phyloP scores from a whole-genome alignment of 2,797 vertebrate species.

The Tenualosa thibaudeaui region DNA sequence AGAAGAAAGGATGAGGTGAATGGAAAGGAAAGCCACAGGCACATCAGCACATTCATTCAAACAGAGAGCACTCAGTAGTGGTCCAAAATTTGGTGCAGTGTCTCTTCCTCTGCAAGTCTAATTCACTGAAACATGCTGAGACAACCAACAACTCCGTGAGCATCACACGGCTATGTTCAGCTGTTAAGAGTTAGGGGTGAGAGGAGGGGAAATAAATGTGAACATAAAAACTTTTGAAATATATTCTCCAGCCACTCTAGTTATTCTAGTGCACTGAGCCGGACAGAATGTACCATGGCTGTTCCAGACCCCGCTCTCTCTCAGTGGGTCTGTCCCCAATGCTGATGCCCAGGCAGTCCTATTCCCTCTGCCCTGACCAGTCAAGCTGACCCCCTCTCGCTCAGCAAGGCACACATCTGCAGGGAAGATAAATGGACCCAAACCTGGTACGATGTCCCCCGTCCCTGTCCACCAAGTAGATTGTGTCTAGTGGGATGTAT shows the following conservation, averaged over 20 bases:
- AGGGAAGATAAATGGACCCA: conserved; percentile 51
- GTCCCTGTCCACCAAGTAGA: conserved; percentile 49
- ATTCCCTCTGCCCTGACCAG: conserved; percentile 33
- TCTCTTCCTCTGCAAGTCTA: not conserved
- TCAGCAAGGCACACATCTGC: conserved; percentile 16
- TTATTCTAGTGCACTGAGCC: conserved; percentile 38
- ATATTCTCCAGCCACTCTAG: conserved; percentile 8
- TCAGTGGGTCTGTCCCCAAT: conserved; percentile 40
- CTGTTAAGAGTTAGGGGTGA: not conserved
- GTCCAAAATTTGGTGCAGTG: not conserved
- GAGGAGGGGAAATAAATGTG: no score
- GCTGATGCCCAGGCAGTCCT: not conserved
- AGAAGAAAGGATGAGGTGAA: conserved; percentile 16
- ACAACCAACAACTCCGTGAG: not conserved
- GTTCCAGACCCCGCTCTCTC: conserved; percentile 16
- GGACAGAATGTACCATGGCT: not conserved
- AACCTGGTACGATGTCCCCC: conserved; percentile 46
- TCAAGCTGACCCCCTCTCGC: conserved; percentile 23
- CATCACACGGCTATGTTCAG: not conserved
- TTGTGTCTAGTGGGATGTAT: conserved; percentile 48
- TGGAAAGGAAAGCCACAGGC: not conserved
- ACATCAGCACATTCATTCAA: conserved; percentile 6
- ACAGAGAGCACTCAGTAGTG: not conserved
- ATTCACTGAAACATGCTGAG: not conserved
- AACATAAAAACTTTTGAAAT: not conserved